Conservation (phyloP, 2,888 invertebrate species). For the Coronaproctus castanopsis region DNA sequence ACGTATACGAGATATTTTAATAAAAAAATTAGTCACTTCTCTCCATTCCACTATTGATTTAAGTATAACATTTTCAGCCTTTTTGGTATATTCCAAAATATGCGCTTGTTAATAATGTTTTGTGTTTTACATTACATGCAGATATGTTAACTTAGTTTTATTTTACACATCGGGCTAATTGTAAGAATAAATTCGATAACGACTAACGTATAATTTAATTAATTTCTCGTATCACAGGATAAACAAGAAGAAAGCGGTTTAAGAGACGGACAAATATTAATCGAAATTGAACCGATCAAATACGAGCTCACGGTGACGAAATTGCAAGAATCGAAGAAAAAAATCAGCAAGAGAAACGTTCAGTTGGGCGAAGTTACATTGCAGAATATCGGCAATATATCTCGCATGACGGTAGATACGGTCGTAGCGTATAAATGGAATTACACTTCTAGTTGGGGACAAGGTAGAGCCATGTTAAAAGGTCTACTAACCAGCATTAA, state of each 20-base stretch:
- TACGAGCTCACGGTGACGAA: conserved; percentile 53
- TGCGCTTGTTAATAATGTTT: too few relatives aligned
- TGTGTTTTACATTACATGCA: too few relatives aligned
- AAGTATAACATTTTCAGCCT: too few relatives aligned
- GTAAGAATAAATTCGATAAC: too few relatives aligned
- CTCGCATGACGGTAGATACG: conserved; percentile 30
- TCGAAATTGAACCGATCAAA: conserved; percentile 55
- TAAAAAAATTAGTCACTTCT: too few relatives aligned
- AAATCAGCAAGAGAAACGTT: conserved; percentile 32
- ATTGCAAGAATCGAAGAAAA: conserved; percentile 34
- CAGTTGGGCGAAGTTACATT: conserved; percentile 31
- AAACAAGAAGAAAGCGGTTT: conserved; percentile 33
- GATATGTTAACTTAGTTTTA: too few relatives aligned
- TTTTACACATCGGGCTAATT: too few relatives aligned
- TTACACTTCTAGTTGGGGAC: conserved; percentile 58
- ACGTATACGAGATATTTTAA: too few relatives aligned
- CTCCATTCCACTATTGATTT: too few relatives aligned
- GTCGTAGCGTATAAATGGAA: conserved; percentile 51
- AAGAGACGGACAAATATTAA: conserved; percentile 50
- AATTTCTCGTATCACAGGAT: too few relatives aligned
- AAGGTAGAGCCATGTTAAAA: conserved; percentile 47
- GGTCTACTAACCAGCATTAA: conserved; percentile 44
- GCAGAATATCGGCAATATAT: conserved; percentile 30
- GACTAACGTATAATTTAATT: too few relatives aligned
- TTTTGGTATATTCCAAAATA: too few relatives aligned